These are phyloP conservation scores for Taxidea taxus DNA, from an alignment of 2,113 vertebrate species.

Conservation along the genomic window DNA sequence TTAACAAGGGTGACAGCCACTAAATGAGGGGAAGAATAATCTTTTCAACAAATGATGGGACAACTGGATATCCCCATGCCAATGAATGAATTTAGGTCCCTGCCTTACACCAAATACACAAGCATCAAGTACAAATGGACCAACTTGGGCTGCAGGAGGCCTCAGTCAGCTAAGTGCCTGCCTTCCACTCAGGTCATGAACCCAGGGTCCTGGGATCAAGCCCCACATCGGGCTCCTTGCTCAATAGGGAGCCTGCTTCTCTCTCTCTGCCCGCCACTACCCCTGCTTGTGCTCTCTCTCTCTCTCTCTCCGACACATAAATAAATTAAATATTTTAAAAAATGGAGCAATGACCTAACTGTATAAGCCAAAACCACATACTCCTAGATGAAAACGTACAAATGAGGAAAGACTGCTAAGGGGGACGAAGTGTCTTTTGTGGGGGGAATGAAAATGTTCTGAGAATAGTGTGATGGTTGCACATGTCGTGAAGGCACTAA, in stretches of 20 bases:
- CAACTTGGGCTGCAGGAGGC: neutral
- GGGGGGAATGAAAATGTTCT: neutral
- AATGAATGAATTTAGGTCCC: neutral
- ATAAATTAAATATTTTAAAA: no score
- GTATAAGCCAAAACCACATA: no score
- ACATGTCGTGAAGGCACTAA: neutral
- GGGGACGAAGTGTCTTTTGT: neutral
- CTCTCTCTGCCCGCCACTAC: no score
- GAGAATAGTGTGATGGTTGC: neutral
- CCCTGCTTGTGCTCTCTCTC: no score
- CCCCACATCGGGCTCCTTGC: no score
- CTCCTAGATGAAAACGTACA: no score
- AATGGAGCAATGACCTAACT: no score
- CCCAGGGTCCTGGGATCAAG: no score
- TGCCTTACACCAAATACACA: neutral
- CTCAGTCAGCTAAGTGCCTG: no score
- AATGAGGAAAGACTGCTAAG: neutral
- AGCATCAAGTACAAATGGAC: neutral
- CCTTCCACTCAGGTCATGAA: no score
- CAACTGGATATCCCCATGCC: neutral
- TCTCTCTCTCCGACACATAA: no score
- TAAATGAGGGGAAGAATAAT: neutral
- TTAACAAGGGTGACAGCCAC: neutral
- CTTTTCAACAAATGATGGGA: neutral
- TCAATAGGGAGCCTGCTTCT: no score